Base-by-base conservation (phyloP, 2,888 invertebrate genomes). In the Ptychoptera contaminata region DNA sequence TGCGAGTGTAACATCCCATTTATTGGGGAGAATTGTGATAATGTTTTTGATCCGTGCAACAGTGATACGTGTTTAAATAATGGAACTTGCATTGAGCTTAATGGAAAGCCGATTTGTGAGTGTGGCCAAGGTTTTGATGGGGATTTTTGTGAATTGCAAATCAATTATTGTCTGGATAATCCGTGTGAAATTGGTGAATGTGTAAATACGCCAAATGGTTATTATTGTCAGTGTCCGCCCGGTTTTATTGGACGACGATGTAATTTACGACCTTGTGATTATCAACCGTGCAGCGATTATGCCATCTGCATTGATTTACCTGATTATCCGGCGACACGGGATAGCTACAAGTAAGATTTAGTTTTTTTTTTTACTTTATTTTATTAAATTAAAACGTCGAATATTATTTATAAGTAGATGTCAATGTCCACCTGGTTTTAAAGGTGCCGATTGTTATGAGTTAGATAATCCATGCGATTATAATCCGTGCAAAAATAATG, bases 221-320 rank as follows among this genome's bases (percentile, higher is more conserved):
- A 67, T 59, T 56, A 58, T 37, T 75, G 74, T 50, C 49, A 62
- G 16, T 74, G 74, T 51, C 55, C 54, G 16, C 57, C 62, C 2
- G 74, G 74, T 29, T 69, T 62, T 52, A 59, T 72, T 16, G 76
- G 76, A 3, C 63, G 62, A 45, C 62, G 71, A 43, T 75, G 75
- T 52, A 68, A 69, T 53, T 56, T 70, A 23, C 52, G 70, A 37
- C 71, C 79, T 6, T 80, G 80, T 54, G 70, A 69, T 50, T 71
- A 68, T 53, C 56, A 65, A 41, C 74, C 74, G 0, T 78, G 78
- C 51, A 58, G 58, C 36, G 49, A 49, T 11, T 64, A 67, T 50
- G 55, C 61, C 1, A 58, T 66, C 41, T 73, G 73, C 50, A 48
- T 64, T 2, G 70, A 73, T 53, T 49, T 65, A 7, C 54, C 57